These are phyloP conservation scores for Morinoia aosen DNA, from an alignment of 2,888 invertebrate species.

Conservation along the genomic window DNA sequence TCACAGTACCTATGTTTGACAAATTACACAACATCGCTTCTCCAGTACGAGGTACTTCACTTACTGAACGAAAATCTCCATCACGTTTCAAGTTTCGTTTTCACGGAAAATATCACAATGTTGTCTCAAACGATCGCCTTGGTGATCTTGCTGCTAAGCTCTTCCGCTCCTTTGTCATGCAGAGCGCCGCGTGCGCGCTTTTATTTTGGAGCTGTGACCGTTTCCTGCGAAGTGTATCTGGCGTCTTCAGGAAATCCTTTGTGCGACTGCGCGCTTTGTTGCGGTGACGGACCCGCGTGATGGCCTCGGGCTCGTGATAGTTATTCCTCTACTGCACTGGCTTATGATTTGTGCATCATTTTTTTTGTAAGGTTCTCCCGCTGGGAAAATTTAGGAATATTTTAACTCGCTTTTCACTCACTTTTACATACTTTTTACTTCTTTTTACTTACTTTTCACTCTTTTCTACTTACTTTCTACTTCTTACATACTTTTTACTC, in stretches of 20 bases:
- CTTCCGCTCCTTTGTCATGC: background rate
- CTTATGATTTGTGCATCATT: background rate
- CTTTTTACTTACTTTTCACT: too few species aligned
- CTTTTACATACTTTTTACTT: too few species aligned
- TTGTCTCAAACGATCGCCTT: background rate
- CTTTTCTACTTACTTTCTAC: too few species aligned
- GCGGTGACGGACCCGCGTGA: background rate
- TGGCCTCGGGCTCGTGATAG: background rate
- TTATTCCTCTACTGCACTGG: background rate
- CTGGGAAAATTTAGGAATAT: background rate
- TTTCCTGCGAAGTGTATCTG: background rate
- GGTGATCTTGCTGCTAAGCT: background rate
- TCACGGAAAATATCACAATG: background rate
- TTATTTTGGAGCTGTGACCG: background rate
- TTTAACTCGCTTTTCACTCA: too few species aligned
- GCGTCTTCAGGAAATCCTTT: conserved; percentile 36
- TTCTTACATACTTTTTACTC: too few species aligned
- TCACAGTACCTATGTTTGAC: background rate
- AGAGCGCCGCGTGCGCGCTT: background rate
- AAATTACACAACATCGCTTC: background rate
- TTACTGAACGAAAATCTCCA: background rate
- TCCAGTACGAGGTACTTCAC: background rate
- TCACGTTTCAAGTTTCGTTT: background rate
- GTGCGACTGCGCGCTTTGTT: background rate
- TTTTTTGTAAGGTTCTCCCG: background rate